phyloP scores from a whole-genome alignment of 1,140 invertebrate species.

The Phymorhynchus buccinoides region DNA sequence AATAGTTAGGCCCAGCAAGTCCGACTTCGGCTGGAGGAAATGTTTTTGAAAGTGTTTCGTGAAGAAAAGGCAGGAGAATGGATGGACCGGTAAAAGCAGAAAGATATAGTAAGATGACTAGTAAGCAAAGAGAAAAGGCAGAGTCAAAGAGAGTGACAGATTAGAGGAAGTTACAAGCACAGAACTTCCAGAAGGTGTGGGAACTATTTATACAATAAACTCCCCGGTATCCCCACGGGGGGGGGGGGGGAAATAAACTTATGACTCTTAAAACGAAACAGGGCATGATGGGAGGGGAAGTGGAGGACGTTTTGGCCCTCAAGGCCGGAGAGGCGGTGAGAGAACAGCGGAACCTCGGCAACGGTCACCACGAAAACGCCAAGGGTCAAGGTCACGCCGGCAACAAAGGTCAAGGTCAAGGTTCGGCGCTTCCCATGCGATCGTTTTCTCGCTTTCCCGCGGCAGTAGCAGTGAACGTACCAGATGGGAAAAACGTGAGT shows the following conservation, averaged over 20 bases:
- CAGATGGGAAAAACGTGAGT: neutral
- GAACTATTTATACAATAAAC: neutral
- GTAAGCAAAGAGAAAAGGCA: too few species aligned
- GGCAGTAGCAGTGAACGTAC: neutral
- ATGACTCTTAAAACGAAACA: neutral
- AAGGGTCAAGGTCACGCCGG: neutral
- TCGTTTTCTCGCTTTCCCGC: neutral
- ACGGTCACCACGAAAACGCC: slow-evolving; percentile 2
- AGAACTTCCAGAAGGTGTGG: too few species aligned
- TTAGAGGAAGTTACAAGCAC: too few species aligned
- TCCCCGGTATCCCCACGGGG: neutral
- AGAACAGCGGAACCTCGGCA: slow-evolving; percentile 58
- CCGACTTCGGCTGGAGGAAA: too few species aligned
- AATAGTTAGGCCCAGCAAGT: too few species aligned
- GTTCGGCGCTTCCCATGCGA: slow-evolving; percentile 9
- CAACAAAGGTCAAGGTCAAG: neutral
- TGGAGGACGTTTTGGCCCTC: slow-evolving; percentile 54
- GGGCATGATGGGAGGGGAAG: slow-evolving; percentile 16
- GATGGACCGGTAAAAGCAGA: too few species aligned
- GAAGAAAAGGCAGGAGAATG: too few species aligned
- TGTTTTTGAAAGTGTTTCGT: too few species aligned
- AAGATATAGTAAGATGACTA: neutral
- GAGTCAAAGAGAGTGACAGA: too few species aligned
- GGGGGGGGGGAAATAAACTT: too few species aligned
- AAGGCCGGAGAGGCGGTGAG: slow-evolving; percentile 61